Conservation (phyloP, 2,888 invertebrate genomes). For the Idaea biselata region DNA sequence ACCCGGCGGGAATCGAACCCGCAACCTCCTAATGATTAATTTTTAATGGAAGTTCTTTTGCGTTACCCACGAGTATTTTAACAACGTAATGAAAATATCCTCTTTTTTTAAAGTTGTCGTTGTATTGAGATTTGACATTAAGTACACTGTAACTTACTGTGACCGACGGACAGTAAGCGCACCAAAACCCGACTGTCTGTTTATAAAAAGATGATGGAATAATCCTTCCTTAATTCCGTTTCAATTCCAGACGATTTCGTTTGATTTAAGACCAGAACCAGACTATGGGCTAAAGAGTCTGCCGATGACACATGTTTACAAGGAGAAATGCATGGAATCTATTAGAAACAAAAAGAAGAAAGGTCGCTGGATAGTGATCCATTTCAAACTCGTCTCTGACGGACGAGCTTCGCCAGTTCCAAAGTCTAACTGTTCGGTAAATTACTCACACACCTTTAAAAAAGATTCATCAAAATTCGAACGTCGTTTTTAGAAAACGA, state of each 20-base stretch:
- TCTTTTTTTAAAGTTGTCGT: neutral
- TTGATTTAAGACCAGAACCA: neutral
- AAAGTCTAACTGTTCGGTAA: too few species aligned
- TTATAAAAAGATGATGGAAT: neutral
- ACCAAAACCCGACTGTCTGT: slow-evolving; percentile 6
- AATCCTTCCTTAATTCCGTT: slow-evolving; percentile 12
- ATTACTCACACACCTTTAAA: too few species aligned
- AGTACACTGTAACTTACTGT: neutral
- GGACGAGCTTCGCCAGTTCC: too few species aligned
- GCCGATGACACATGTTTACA: neutral
- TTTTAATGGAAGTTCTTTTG: too few species aligned
- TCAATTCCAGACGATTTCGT: slow-evolving; percentile 3
- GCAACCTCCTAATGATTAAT: too few species aligned
- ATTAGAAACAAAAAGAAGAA: too few species aligned
- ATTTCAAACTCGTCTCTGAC: too few species aligned
- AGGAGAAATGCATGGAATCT: too few species aligned
- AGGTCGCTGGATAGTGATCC: too few species aligned
- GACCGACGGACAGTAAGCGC: slow-evolving; percentile 13
- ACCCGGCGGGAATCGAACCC: too few species aligned
- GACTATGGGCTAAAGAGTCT: neutral
- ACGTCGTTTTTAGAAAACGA: too few species aligned
- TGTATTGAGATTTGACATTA: neutral
- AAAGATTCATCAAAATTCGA: too few species aligned
- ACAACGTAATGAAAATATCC: neutral
- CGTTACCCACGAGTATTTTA: neutral